phyloP scores from a whole-genome alignment of 2,113 vertebrate genomes.

The human (Homo sapiens) region GRCh38 chr13:33170501-33171000 shows the following conservation, averaged over 20 bases:
- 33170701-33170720: not conserved
- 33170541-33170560: not conserved
- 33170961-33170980: not conserved
- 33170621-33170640: not conserved
- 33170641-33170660: not conserved
- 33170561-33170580: not conserved
- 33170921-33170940: not conserved
- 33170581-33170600: not conserved
- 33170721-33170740: not conserved
- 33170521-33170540: not conserved
- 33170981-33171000: not conserved
- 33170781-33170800: not conserved
- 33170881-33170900: not conserved
- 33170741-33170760: not conserved
- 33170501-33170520: not conserved
- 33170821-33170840: not conserved
- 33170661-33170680: accelerated
- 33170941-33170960: not conserved
- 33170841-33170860: not conserved
- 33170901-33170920: not conserved
- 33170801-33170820: not conserved
- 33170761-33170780: not conserved
- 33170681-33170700: not conserved
- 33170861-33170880: not conserved
- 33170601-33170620: not conserved